Base-by-base conservation (phyloP, 1,140 invertebrate species). In the Brachionus sp. region DNA sequence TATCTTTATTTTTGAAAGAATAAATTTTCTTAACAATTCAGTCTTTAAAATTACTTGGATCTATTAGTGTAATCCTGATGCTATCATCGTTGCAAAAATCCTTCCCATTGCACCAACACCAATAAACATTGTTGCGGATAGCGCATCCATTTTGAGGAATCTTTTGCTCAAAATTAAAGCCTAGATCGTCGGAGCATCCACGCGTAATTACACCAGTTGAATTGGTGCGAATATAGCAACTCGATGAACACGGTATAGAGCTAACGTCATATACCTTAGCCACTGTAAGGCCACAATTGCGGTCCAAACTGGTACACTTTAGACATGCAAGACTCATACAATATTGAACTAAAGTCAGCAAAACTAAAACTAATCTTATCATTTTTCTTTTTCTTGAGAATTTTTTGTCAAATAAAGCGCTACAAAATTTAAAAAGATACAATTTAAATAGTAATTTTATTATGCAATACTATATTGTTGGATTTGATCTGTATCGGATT, bases 251-350 rank as follows among this genome's bases (percentile, higher is more conserved):
- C 5, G 16, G 4, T 12, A 39, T 33, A n/a, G 66, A 37, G 35
- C 66, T 70, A 29, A 70, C 66, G 7, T 70, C 66, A 70, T 44
- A 70, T 4, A 39, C 35, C 19, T 39, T 37, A 16, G 66, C 37
- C 35, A 70, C 66, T 37, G 66, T 70, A 19, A 70, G 35, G n/a
- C 66, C 66, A 70, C 66, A 70, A 70, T 70, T 70, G 42, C 66
- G 12, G 0, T 70, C 66, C 66, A 70, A 42, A 19, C 33, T 37
- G 9, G 10, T 39, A 5, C 66, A 70, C 16, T 70, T 37, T 16
- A 70, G 35, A 70, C 66, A 70, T 3, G 37, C 33, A 37, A 70
- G 35, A 23, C 66, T 7, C n/a, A n/a, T 42, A 16, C 13, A 39
- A 9, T 33, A 66, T 23, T 66, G 12, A n/a, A 66, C 33, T 33